These are phyloP conservation scores for Neodontobutis hainanensis DNA, from an alignment of 2,113 vertebrate species.

Conservation along the genomic window DNA sequence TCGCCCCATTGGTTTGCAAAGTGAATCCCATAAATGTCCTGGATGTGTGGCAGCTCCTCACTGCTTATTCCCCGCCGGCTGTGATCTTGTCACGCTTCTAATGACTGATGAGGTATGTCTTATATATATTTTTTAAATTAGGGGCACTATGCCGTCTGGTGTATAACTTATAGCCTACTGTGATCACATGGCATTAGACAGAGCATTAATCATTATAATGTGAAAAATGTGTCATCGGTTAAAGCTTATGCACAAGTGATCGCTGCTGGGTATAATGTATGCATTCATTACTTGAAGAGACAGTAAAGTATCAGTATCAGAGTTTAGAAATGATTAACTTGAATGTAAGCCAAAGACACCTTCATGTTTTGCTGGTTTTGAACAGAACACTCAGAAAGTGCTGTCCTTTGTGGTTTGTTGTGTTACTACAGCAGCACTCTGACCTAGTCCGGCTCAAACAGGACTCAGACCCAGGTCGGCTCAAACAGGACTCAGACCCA, in stretches of 20 bases:
- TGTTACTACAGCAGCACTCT: too few relatives aligned
- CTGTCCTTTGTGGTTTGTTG: too few relatives aligned
- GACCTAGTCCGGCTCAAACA: too few relatives aligned
- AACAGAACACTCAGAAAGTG: too few relatives aligned
- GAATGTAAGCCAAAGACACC: too few relatives aligned
- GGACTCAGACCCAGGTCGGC: too few relatives aligned
- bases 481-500: too few relatives aligned
- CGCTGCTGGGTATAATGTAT: not conserved
- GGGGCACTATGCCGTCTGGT: not conserved
- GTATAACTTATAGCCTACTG: not conserved
- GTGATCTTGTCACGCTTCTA: constrained; percentile 10
- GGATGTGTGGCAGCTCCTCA: not conserved
- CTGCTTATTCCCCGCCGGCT: not conserved
- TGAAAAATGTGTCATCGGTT: not conserved
- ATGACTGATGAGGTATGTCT: not conserved
- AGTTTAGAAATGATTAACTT: too few relatives aligned
- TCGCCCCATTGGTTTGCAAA: too few relatives aligned
- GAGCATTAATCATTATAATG: constrained; percentile 3
- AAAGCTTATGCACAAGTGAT: constrained; percentile 3
- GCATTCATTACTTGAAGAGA: not conserved
- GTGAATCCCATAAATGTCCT: not conserved
- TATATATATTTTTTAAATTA: not conserved
- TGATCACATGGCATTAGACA: not conserved
- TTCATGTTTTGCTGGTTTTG: too few relatives aligned
- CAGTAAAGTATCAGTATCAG: not conserved